A percentile compares a stretch with the other conserved stretches of the same genome.
Evolutionary conservation across 2,888 invertebrate genomes (phyloP).

Genomic region (Anoplius nigerrimus): DNA sequence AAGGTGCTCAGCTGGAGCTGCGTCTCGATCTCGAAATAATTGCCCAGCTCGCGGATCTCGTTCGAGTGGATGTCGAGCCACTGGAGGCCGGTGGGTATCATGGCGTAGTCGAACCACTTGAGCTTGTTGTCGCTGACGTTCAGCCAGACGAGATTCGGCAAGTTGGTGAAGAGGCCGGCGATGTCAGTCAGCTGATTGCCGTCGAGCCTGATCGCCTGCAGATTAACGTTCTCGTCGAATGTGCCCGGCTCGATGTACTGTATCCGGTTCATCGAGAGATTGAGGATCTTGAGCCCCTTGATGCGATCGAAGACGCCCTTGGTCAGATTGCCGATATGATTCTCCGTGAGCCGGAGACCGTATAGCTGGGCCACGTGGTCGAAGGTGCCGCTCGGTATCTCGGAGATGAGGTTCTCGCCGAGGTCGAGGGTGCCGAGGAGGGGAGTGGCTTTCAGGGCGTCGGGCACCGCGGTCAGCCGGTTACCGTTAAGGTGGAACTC

Average conservation of each 20-base stretch:
- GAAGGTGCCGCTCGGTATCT: slow-evolving; percentile 87
- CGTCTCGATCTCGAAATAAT: slow-evolving; percentile 89
- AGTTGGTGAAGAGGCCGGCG: slow-evolving; percentile 85
- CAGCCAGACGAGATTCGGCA: slow-evolving; percentile 89
- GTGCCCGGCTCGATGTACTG: slow-evolving; percentile 86
- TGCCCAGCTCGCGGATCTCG: slow-evolving; percentile 88
- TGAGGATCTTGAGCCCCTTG: slow-evolving; percentile 87
- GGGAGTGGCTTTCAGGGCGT: slow-evolving; percentile 84
- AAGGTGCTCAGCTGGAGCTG: slow-evolving; percentile 86
- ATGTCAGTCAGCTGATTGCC: slow-evolving; percentile 89
- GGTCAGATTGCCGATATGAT: slow-evolving; percentile 87
- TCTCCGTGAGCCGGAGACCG: slow-evolving; percentile 88
- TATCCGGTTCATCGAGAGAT: slow-evolving; percentile 89
- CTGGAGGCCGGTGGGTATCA: slow-evolving; percentile 89
- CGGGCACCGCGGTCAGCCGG: slow-evolving; percentile 85
- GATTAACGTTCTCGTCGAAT: slow-evolving; percentile 85
- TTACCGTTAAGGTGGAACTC: slow-evolving; percentile 90
- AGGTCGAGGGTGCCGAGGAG: slow-evolving; percentile 88
- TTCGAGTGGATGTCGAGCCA: slow-evolving; percentile 92
- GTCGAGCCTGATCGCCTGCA: slow-evolving; percentile 88
- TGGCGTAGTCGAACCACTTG: slow-evolving; percentile 89
- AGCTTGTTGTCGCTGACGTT: slow-evolving; percentile 91
- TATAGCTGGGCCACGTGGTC: slow-evolving; percentile 87
- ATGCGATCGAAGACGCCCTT: slow-evolving; percentile 88
- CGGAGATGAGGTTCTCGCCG: slow-evolving; percentile 89